phyloP scores from a whole-genome alignment of 2,888 invertebrate genomes.

The Cremastinae sp. region DNA sequence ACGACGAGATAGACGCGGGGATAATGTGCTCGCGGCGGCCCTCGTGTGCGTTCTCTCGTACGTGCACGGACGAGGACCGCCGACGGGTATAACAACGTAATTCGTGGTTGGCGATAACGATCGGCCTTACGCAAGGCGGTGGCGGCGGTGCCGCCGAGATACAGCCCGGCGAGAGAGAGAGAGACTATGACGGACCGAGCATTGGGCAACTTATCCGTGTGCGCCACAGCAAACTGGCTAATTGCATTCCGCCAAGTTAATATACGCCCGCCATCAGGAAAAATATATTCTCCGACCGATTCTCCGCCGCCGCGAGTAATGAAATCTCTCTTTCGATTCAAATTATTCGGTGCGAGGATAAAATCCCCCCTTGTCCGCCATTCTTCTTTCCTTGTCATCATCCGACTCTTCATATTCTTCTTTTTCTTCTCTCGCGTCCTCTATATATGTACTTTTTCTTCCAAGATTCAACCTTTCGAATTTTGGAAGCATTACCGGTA shows the following conservation, averaged over 20 bases:
- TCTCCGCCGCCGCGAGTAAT: background rate
- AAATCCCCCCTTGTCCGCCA: too few species aligned
- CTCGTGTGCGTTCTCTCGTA: background rate
- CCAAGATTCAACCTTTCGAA: too few species aligned
- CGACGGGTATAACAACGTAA: conserved; percentile 66
- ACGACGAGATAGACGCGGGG: conserved; percentile 14
- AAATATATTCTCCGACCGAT: too few species aligned
- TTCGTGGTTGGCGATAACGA: conserved; percentile 71
- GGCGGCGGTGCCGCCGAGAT: conserved; percentile 19
- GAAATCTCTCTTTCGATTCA: background rate
- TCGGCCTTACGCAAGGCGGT: conserved; percentile 45
- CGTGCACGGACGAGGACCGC: conserved; percentile 4
- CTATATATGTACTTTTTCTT: too few species aligned
- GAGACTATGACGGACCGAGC: background rate
- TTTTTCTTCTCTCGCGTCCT: too few species aligned
- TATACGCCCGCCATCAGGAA: background rate
- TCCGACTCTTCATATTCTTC: too few species aligned
- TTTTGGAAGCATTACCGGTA: too few species aligned
- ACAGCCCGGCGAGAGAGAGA: background rate
- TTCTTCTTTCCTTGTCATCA: too few species aligned
- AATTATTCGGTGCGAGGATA: too few species aligned
- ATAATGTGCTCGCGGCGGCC: conserved; percentile 2
- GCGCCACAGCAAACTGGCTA: conserved; percentile 2
- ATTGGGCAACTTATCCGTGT: conserved; percentile 37
- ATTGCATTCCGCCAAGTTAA: background rate